Conservation (phyloP, 2,113 vertebrate genomes). For the Ptilorrhoa leucosticta region DNA sequence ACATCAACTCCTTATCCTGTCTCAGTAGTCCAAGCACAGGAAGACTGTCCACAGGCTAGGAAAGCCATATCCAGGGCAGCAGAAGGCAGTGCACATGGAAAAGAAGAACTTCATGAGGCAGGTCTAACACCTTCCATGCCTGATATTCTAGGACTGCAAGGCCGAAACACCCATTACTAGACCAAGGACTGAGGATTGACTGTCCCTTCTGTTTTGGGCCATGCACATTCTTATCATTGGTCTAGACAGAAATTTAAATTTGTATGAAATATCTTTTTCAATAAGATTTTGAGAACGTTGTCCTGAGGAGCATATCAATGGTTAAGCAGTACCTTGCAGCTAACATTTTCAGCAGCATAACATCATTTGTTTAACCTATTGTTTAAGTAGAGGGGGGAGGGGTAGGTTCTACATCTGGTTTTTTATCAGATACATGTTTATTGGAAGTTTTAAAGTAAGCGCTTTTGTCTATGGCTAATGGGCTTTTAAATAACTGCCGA, state of each 20-base stretch:
- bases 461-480: not conserved
- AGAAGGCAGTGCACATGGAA: not conserved
- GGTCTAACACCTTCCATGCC: not conserved
- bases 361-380: not conserved
- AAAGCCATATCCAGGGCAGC: not conserved
- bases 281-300: not conserved
- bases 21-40: not conserved
- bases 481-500: not conserved
- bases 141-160: not conserved
- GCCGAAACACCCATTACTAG: not conserved
- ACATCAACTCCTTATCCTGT: not conserved
- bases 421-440: not conserved
- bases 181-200: not conserved
- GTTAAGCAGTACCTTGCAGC: not conserved
- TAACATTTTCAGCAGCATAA: not conserved
- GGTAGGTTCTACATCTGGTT: not conserved
- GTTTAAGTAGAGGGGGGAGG: not conserved
- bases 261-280: not conserved
- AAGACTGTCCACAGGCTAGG: not conserved
- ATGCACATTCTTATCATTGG: not conserved
- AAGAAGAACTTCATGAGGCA: not conserved
- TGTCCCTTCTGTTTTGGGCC: not conserved
- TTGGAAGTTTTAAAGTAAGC: not conserved
- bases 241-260: not conserved
- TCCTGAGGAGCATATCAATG: not conserved